Base-by-base conservation (phyloP, 2,888 invertebrate species). In the Acrobasis repandana region DNA sequence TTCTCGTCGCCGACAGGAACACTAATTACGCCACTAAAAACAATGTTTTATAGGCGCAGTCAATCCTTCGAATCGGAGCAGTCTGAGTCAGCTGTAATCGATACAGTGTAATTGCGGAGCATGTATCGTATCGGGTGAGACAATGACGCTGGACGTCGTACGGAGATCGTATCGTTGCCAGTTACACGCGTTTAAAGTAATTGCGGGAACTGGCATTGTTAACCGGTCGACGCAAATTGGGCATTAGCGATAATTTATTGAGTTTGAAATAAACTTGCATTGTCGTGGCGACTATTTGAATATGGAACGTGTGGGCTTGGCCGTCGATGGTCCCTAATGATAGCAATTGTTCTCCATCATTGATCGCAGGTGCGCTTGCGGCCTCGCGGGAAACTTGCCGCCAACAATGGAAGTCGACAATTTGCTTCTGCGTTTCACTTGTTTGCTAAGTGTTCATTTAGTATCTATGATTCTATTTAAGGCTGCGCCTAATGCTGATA, bases 221-320 rank as follows among this genome's bases (percentile, higher is more conserved):
- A 88, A 79, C 86, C 83, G 80, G 80, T 82, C 82, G 89, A 89
- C 90, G 87, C 91, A 91, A 91, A 91, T 91, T 91, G 90, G 88
- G 91, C 89, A 90, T 92, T 91, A 88, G 87, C 87, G 75, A 90
- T 92, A 92, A 91, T 91, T 89, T 91, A 92, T 91, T 85, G 89
- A 82, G 80, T 88, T 88, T 88, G 81, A 85, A 87, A 88, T 86
- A 85, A 88, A 85, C 82, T 86, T 74, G 83, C 85, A 89, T 90
- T 89, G 88, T 88, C 79, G 84, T 83, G 76, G 80, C 73, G 75
- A 77, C 80, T 83, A 83, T 86, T 90, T 91, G 88, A 90, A 90
- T 91, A 89, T 89, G 85, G 86, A 88, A 80, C 79, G 83, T 80
- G 82, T 88, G 82, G 87, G 87, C 80, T 79, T 75, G 82, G 74